Evolutionary conservation across 2,113 vertebrate species (phyloP).

Genomic region (Alouatta palliata): DNA sequence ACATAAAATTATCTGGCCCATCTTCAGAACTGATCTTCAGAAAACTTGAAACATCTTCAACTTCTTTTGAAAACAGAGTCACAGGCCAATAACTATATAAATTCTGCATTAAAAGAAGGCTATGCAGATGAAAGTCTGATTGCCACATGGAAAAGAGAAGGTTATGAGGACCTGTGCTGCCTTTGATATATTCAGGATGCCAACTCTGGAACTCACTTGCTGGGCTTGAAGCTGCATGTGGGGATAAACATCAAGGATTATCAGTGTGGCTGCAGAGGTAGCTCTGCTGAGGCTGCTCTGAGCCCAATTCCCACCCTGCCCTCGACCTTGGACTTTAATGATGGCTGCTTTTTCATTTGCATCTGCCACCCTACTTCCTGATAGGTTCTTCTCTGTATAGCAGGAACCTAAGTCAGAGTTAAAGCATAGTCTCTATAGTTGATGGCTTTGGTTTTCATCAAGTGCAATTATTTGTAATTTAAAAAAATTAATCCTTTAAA

Average conservation of each 20-base stretch:
- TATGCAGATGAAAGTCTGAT: slow-evolving; percentile 92
- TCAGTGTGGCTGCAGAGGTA: slow-evolving; percentile 90
- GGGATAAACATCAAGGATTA: slow-evolving; percentile 91
- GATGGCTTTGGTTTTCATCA: neutral
- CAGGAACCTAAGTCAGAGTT: too few relatives aligned
- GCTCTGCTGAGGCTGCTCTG: slow-evolving; percentile 83
- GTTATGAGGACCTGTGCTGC: slow-evolving; percentile 91
- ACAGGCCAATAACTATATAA: slow-evolving; percentile 93
- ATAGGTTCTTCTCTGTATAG: neutral
- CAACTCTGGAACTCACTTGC: slow-evolving; percentile 92
- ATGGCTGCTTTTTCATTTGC: neutral
- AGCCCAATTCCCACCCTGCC: neutral
- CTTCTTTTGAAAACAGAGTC: slow-evolving; percentile 91
- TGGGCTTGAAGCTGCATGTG: slow-evolving; percentile 92
- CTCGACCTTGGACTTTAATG: neutral
- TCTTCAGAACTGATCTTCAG: slow-evolving; percentile 93
- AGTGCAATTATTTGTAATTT: neutral
- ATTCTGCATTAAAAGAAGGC: slow-evolving; percentile 90
- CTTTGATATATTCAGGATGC: slow-evolving; percentile 90
- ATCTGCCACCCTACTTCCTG: neutral
- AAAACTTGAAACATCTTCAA: slow-evolving; percentile 92
- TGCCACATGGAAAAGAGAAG: slow-evolving; percentile 93
- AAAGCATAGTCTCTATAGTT: neutral
- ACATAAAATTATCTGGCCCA: slow-evolving; percentile 92
- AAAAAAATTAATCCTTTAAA: neutral